Percentiles rank a stretch among this genome's conserved stretches.
Conservation (phyloP, 2,797 vertebrate genomes). For the Tenualosa ilisha region DNA sequence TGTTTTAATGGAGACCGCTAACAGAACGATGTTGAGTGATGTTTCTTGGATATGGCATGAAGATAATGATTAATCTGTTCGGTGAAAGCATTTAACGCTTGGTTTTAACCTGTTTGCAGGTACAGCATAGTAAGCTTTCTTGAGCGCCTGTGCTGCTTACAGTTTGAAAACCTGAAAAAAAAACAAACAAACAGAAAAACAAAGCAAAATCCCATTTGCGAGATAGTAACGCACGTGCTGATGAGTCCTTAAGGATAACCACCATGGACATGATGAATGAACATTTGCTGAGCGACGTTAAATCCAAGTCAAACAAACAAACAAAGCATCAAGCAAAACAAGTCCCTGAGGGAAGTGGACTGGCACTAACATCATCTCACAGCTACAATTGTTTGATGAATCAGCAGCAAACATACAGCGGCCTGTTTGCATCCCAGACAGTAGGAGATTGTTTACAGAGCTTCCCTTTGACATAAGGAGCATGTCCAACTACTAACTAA, state of each 20-base stretch:
- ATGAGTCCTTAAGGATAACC: slow-evolving; percentile 92
- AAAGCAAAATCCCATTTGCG: slow-evolving; percentile 84
- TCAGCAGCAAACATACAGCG: slow-evolving; percentile 82
- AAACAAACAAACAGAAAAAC: not conserved
- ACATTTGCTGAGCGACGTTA: slow-evolving; percentile 75
- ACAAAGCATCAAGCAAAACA: slow-evolving; percentile 35
- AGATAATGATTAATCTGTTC: slow-evolving; percentile 31
- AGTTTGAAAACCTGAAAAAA: slow-evolving; percentile 88
- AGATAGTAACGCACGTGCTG: slow-evolving; percentile 94
- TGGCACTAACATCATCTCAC: slow-evolving; percentile 91
- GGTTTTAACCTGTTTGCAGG: slow-evolving; percentile 98
- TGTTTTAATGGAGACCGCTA: slow-evolving; percentile 60
- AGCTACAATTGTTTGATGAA: slow-evolving; percentile 74
- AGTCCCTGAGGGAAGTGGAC: slow-evolving; percentile 79
- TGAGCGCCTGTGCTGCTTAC: slow-evolving; percentile 94
- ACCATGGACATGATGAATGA: slow-evolving; percentile 89
- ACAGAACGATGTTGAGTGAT: not conserved
- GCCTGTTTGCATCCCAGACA: slow-evolving; percentile 89
- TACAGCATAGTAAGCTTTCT: slow-evolving; percentile 95
- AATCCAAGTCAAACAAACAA: slow-evolving; percentile 61
- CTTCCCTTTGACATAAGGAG: slow-evolving; percentile 77
- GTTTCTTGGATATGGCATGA: slow-evolving; percentile 19
- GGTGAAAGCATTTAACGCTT: slow-evolving; percentile 74
- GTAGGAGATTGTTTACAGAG: slow-evolving; percentile 61
- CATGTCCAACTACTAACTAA: slow-evolving; percentile 94